These are phyloP conservation scores for Campylomormyrus tamandua DNA, from an alignment of 2,113 vertebrate genomes.

Conservation along the genomic window DNA sequence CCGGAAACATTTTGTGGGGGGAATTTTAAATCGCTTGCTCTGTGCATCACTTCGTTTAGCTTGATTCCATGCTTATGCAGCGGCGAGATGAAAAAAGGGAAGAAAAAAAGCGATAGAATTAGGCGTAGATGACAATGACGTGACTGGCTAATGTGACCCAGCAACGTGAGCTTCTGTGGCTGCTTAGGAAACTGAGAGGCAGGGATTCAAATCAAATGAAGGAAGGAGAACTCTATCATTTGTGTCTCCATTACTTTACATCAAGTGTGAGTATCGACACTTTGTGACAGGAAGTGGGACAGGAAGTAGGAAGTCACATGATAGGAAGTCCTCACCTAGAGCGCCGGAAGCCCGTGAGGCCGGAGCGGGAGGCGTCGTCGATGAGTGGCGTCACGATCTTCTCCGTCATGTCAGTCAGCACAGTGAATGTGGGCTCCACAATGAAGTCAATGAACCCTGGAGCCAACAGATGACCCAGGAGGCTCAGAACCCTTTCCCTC, in stretches of 20 bases:
- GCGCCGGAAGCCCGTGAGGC: conserved; percentile 59
- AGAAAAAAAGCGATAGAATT: neutral
- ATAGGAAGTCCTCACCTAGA: conserved; percentile 66
- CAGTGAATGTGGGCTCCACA: conserved; percentile 90
- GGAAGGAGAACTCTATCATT: neutral
- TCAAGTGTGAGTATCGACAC: neutral
- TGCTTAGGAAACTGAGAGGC: neutral
- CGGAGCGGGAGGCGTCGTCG: conserved; percentile 68
- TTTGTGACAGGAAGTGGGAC: neutral
- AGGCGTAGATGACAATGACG: neutral
- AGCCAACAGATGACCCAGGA: neutral
- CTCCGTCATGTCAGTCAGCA: conserved; percentile 85
- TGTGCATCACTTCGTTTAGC: neutral
- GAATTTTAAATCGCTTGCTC: neutral
- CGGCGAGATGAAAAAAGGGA: neutral
- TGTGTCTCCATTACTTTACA: neutral
- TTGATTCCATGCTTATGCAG: neutral
- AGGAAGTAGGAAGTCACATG: neutral
- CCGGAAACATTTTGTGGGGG: neutral
- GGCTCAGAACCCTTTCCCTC: neutral
- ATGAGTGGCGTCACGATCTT: conserved; percentile 80
- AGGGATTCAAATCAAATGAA: neutral
- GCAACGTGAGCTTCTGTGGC: neutral
- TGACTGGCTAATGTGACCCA: neutral
- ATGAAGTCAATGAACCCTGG: conserved; percentile 96